phyloP scores from a whole-genome alignment of 2,797 vertebrate genomes.

The Okamejei kenojei region DNA sequence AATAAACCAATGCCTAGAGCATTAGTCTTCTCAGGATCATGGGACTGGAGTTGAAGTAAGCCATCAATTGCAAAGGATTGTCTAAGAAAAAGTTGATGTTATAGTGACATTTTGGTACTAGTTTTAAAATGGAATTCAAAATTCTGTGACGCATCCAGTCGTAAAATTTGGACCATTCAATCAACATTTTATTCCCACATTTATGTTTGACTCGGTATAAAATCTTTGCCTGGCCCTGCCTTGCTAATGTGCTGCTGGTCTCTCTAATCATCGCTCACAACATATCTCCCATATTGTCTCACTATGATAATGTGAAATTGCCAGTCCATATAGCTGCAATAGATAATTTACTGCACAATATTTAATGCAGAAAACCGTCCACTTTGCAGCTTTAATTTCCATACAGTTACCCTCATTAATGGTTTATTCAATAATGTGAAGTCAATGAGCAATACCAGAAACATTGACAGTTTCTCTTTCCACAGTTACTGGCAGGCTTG shows the following conservation, averaged over 20 bases:
- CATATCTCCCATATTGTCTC: background rate
- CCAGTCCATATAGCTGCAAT: background rate
- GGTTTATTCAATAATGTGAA: too few species aligned
- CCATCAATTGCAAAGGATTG: too few species aligned
- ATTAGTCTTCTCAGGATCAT: too few species aligned
- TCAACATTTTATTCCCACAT: background rate
- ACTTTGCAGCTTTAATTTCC: background rate
- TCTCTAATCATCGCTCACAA: background rate
- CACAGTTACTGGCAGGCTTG: too few species aligned
- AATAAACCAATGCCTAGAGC: too few species aligned
- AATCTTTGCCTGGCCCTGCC: background rate
- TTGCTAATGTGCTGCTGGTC: background rate
- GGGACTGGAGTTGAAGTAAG: too few species aligned
- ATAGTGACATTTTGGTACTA: background rate
- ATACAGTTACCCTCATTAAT: background rate
- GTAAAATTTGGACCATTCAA: background rate
- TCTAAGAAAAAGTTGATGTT: background rate
- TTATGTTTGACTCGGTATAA: background rate
- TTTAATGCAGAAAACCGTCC: background rate
- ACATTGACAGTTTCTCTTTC: too few species aligned
- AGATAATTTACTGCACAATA: background rate
- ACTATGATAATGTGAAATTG: background rate
- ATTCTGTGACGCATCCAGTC: background rate
- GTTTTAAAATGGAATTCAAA: background rate
- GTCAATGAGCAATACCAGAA: background rate